Conservation (phyloP, 2,113 vertebrate species). For the Sturnira hondurensis region DNA sequence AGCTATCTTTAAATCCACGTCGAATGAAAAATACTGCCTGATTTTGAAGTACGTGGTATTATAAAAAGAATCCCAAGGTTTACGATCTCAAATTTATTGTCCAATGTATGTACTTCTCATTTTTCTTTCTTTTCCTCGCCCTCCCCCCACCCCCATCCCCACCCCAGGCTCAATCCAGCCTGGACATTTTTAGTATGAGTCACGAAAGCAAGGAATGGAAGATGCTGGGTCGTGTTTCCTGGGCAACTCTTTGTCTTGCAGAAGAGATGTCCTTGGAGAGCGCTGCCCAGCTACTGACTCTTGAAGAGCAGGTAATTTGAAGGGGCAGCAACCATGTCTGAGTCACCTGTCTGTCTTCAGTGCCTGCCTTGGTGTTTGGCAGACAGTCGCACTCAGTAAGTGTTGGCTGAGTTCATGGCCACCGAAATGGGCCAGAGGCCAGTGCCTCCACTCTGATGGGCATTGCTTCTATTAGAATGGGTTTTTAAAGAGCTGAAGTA, state of each 20-base stretch:
- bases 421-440: not conserved
- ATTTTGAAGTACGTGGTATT: slow-evolving; percentile 44
- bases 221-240: not conserved
- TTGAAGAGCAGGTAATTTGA: not conserved
- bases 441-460: not conserved
- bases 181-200: slow-evolving; percentile 15
- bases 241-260: not conserved
- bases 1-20: slow-evolving; percentile 69
- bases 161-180: not conserved
- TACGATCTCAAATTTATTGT: slow-evolving; percentile 60
- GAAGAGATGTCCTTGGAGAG: not conserved
- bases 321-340: rapidly evolving
- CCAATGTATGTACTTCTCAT: slow-evolving; percentile 49
- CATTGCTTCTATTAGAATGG: not conserved
- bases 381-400: rapidly evolving
- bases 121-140: not conserved
- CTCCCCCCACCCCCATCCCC: not conserved
- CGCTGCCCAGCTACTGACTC: not conserved
- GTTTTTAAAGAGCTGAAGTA: not conserved
- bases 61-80: slow-evolving; percentile 62
- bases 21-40: slow-evolving; percentile 50
- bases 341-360: not conserved
- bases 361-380: not conserved
- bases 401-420: not conserved
- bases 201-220: not conserved